Percentiles rank a stretch among this genome's conserved stretches.
Conservation (phyloP, 2,797 vertebrate genomes). For the Amphiprion clarkii region DNA sequence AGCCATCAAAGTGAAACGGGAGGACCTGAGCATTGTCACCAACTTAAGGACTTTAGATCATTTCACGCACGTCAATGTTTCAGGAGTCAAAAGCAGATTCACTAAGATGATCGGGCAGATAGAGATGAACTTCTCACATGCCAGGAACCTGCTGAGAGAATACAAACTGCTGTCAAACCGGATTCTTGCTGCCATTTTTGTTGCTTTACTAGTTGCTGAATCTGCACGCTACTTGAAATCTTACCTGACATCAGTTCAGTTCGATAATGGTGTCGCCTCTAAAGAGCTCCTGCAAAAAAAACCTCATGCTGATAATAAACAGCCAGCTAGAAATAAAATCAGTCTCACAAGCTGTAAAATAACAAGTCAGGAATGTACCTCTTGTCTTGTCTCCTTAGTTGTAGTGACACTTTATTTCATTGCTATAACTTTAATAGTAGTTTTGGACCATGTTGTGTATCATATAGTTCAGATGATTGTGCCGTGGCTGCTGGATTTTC, state of each 20-base stretch:
- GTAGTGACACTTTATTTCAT: slow-evolving; percentile 85
- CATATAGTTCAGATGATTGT: slow-evolving; percentile 77
- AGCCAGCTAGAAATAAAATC: slow-evolving; percentile 69
- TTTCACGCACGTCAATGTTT: slow-evolving; percentile 80
- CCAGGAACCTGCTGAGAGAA: slow-evolving; percentile 77
- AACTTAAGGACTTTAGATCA: slow-evolving; percentile 80
- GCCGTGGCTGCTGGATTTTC: slow-evolving; percentile 86
- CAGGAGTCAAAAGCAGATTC: slow-evolving; percentile 81
- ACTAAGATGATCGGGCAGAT: slow-evolving; percentile 82
- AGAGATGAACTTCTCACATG: slow-evolving; percentile 82
- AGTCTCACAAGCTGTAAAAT: slow-evolving; percentile 77
- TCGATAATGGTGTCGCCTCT: slow-evolving; percentile 89
- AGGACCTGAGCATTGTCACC: slow-evolving; percentile 57
- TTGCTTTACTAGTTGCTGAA: slow-evolving; percentile 85
- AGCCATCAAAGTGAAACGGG: slow-evolving; percentile 42
- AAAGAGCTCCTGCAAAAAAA: slow-evolving; percentile 70
- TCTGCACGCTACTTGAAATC: slow-evolving; percentile 88
- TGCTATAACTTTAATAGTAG: slow-evolving; percentile 80
- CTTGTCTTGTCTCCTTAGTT: slow-evolving; percentile 81
- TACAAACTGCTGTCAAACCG: slow-evolving; percentile 79
- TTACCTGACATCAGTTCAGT: slow-evolving; percentile 88
- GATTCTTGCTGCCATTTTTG: slow-evolving; percentile 85
- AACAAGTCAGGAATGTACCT: slow-evolving; percentile 83
- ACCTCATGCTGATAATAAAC: slow-evolving; percentile 46
- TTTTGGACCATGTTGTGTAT: slow-evolving; percentile 87